phyloP scores from a whole-genome alignment of 2,113 vertebrate genomes.

The Bubalus kerabau region DNA sequence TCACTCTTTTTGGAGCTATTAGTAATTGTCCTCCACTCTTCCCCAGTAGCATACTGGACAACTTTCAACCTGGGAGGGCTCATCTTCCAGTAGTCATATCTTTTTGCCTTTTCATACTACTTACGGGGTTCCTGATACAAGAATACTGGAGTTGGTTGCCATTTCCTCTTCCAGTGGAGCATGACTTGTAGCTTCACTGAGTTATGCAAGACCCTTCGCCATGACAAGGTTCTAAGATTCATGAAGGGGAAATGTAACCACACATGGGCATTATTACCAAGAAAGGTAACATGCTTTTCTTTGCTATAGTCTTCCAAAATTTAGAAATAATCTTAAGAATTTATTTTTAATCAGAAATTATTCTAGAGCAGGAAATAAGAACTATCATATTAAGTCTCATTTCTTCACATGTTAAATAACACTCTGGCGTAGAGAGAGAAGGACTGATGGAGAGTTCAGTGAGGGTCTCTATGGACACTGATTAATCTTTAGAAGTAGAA shows the following conservation, averaged over 20 bases:
- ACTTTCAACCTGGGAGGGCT: background rate
- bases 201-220: background rate
- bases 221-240: background rate
- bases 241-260: background rate
- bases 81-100: background rate
- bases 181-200: background rate
- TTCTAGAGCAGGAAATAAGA: slow-evolving; percentile 13
- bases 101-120: background rate
- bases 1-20: background rate
- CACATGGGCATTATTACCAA: background rate
- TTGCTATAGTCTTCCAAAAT: slow-evolving; percentile 12
- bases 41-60: background rate
- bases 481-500: background rate
- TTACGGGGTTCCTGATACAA: background rate
- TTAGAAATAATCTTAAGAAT: background rate
- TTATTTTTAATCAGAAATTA: background rate
- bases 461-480: background rate
- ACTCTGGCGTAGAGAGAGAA: background rate
- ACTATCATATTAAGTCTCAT: slow-evolving; percentile 26
- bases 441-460: background rate
- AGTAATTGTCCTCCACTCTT: background rate
- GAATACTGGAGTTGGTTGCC: background rate
- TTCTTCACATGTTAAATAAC: background rate
- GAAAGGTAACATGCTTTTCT: background rate
- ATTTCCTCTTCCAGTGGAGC: background rate